A percentile compares a stretch with the other conserved stretches of the same genome.
Conservation (phyloP, 2,888 invertebrate genomes). For the Oegoconia quadripuncta region DNA sequence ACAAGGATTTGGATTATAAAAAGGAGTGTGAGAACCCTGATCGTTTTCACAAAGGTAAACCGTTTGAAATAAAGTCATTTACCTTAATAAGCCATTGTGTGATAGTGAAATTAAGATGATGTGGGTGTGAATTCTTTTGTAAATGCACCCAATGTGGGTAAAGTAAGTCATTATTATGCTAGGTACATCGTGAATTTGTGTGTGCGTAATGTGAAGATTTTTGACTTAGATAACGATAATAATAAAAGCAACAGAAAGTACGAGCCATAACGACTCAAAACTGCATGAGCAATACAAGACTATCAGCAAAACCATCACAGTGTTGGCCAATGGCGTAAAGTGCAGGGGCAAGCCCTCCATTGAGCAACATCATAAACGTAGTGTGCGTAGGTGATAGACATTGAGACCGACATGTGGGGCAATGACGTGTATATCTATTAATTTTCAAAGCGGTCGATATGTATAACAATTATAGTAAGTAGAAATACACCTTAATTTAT, state of each 20-base stretch:
- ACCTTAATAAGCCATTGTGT: conserved; percentile 12
- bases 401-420: conserved; percentile 46
- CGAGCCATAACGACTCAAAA: background rate
- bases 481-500: too few species aligned
- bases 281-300: conserved; percentile 14
- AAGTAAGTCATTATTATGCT: background rate
- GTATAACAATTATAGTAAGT: too few species aligned
- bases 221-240: too few species aligned
- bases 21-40: conserved; percentile 4
- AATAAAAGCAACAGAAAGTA: background rate
- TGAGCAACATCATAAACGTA: conserved; percentile 44
- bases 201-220: too few species aligned
- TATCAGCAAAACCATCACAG: conserved; percentile 18
- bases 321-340: conserved; percentile 38
- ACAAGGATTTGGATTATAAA: background rate
- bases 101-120: conserved; percentile 7
- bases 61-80: background rate
- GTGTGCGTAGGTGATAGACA: conserved; percentile 47
- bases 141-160: conserved; percentile 2
- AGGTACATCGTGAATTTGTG: too few species aligned
- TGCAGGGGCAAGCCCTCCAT: conserved; percentile 47
- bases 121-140: conserved; percentile 5
- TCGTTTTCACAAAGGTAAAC: conserved; percentile 5
- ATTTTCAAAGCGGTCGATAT: too few species aligned
- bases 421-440: conserved; percentile 12